These are phyloP conservation scores for Epizoanthus stellaris DNA, from an alignment of 92 coral and sea anemone genomes.

Conservation along the genomic window DNA sequence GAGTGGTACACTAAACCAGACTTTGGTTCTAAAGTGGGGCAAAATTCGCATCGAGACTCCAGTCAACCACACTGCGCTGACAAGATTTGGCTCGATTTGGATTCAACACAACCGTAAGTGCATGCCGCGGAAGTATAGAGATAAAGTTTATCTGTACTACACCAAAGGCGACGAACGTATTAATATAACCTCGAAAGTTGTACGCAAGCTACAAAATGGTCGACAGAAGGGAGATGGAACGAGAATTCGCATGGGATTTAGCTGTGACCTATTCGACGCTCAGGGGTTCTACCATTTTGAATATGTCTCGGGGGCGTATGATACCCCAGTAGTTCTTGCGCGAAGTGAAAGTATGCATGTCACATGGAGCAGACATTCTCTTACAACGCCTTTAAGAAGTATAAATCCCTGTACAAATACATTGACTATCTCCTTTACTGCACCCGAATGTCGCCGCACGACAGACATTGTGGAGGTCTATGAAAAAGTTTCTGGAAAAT, in stretches of 20 bases:
- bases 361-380: conserved; percentile 72
- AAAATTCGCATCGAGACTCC: conserved; percentile 71
- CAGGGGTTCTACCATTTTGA: conserved; percentile 80
- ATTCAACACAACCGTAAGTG: conserved; percentile 82
- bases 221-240: conserved; percentile 54
- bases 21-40: conserved; percentile 72
- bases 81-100: conserved; percentile 81
- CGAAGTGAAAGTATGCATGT: conserved; percentile 70
- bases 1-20: conserved; percentile 63
- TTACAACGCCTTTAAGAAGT: conserved; percentile 63
- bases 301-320: conserved; percentile 69
- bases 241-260: conserved; percentile 75
- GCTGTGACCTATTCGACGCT: conserved; percentile 84
- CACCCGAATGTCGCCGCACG: conserved; percentile 78
- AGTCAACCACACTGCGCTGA: conserved; percentile 88
- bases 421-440: conserved; percentile 67
- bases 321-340: conserved; percentile 59
- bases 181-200: conserved; percentile 70
- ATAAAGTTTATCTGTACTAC: conserved; percentile 73
- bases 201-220: conserved; percentile 75
- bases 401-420: conserved; percentile 86
- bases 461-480: conserved; percentile 70
- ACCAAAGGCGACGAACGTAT: conserved; percentile 64
- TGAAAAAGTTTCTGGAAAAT: conserved; percentile 71
- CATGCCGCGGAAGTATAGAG: conserved; percentile 75